Evolutionary conservation across 2,113 vertebrate genomes (phyloP), one percentile per base, ranked within the genome.

Genomic region (Carettochelys insculpta): DNA sequence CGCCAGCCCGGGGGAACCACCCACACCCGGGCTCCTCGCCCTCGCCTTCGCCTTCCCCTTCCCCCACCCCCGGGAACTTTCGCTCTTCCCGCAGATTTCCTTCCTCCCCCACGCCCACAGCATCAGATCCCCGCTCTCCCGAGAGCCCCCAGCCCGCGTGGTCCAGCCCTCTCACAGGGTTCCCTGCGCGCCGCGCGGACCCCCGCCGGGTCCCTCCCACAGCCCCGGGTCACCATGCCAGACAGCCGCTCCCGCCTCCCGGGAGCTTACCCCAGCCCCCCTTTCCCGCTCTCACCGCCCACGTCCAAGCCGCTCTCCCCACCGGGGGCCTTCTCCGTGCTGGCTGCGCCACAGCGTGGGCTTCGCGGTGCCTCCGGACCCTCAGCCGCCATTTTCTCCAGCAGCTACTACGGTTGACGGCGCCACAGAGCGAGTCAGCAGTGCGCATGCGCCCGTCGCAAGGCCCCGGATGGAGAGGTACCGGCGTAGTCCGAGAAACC

Each of bases 351-450:
- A 4, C 41, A 20, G 3, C 56, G 31, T 5, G 85, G 48, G 22
- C 65, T 81, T 13, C 13, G 76, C 24, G 81, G 54, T 25, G 51
- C 82, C 45, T 91, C 92, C 11, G 38, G 31, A 0, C 50, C 82
- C 45, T 91, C 92, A 13, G 89, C 85, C 88, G 92, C 89, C 92
- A 91, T 93, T 13, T 79, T 82, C 7, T 14, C 80, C 14, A 51
- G 5, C 48, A 31, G 38, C 56, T 5, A 38, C 8, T 20, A 38
- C n/a, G 48, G 13, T 50, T 50, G 48, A 50, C 48, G n/a, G 50
- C 50, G n/a, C 25, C 29, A 31, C 52, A 53, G 2, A 50, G 5
- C 3, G 20, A 16, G 4, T 11, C 8, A 68, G 11, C 65, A 53
- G n/a, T 8, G 81, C 87, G 82, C 87, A 41, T 43, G 86, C 73